Conservation (phyloP, 2,113 vertebrate species). For the Ibidorhyncha struthersii region DNA sequence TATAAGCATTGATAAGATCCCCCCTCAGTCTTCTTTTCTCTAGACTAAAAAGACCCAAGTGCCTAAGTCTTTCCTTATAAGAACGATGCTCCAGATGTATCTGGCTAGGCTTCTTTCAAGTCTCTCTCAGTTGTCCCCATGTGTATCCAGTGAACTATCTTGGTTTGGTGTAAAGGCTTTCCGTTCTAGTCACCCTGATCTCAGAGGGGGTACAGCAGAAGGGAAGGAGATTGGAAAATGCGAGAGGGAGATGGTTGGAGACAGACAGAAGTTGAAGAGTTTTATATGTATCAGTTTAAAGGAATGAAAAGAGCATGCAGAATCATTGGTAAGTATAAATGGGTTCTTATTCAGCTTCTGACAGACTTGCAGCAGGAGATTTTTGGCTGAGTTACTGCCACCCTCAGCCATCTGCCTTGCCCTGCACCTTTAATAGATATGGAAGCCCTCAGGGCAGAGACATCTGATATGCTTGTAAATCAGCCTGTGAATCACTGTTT, state of each 20-base stretch:
- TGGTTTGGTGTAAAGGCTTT: not conserved
- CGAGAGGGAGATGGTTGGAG: not conserved
- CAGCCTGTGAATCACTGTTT: not conserved
- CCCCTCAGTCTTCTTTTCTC: too few species aligned
- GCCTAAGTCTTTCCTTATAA: too few species aligned
- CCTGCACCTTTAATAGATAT: not conserved
- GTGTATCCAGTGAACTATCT: not conserved
- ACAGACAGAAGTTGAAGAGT: not conserved
- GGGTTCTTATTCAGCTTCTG: not conserved
- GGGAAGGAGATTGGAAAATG: not conserved
- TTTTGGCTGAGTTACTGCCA: not conserved
- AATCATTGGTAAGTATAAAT: not conserved
- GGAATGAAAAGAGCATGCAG: not conserved
- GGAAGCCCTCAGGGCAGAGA: not conserved
- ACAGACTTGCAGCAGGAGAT: not conserved
- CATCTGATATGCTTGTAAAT: slow-evolving; percentile 30
- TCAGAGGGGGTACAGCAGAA: not conserved
- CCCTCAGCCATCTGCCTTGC: slow-evolving; percentile 1
- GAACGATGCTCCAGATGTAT: too few species aligned
- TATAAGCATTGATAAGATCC: too few species aligned
- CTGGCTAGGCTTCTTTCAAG: not conserved
- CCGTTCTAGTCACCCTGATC: not conserved
- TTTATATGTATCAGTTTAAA: not conserved
- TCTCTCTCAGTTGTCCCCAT: not conserved
- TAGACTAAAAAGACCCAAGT: too few species aligned